Conservation (phyloP, 2,113 vertebrate genomes). For the Platichthys flesus region DNA sequence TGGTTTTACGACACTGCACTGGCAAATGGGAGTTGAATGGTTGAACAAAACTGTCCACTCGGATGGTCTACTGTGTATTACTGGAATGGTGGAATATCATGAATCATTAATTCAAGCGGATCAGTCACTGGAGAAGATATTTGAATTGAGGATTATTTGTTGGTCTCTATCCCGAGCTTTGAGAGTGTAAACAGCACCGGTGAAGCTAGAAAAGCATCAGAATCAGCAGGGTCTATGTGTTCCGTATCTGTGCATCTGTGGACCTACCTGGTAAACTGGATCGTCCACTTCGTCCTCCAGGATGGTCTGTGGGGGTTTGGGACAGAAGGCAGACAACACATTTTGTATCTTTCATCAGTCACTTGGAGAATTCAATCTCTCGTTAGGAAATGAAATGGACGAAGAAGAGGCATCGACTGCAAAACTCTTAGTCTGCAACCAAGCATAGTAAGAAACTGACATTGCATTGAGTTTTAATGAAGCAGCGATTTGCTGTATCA, state of each 20-base stretch:
- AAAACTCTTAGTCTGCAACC: not conserved
- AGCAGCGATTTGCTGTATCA: constrained; percentile 9
- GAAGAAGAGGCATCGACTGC: too few relatives aligned
- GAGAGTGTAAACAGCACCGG: constrained; percentile 47
- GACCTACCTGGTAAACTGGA: constrained; percentile 98
- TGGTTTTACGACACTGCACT: constrained; percentile 78
- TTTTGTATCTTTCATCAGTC: constrained; percentile 69
- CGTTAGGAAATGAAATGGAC: constrained; percentile 26
- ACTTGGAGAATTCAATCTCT: constrained; percentile 27
- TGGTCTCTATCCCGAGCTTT: constrained; percentile 26
- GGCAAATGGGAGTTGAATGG: constrained; percentile 79
- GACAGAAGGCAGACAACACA: constrained; percentile 72
- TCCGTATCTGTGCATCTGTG: constrained; percentile 38
- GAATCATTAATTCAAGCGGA: constrained; percentile 72
- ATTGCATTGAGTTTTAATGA: constrained; percentile 9
- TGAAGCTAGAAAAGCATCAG: constrained; percentile 41
- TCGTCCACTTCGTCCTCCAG: constrained; percentile 99
- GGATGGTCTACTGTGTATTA: constrained; percentile 73
- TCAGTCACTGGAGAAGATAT: constrained; percentile 56
- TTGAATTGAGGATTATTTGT: constrained; percentile 32
- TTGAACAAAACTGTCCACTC: constrained; percentile 76
- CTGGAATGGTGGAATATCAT: constrained; percentile 73
- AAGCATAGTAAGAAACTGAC: constrained; percentile 1
- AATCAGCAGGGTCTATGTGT: constrained; percentile 1
- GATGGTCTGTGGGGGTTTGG: constrained; percentile 90